Evolutionary conservation across 1,140 invertebrate genomes (phyloP).

Genomic region (Cherax destructor): DNA sequence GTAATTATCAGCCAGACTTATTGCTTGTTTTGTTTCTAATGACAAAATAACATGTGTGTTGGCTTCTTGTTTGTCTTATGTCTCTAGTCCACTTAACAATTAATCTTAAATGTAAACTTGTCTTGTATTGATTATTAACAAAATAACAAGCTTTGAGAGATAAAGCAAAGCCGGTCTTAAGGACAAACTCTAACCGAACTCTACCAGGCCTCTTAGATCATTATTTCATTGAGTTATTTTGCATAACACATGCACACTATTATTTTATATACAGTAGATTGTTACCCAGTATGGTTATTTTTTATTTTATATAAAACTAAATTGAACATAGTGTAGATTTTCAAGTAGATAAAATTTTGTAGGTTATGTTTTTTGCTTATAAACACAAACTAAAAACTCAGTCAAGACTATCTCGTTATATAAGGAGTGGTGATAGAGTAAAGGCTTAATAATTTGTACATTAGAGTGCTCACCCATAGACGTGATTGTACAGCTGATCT

Average conservation of each 20-base stretch:
- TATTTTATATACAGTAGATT: neutral
- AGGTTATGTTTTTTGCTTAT: neutral
- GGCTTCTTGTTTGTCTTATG: constrained; percentile 51
- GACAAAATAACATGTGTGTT: constrained; percentile 51
- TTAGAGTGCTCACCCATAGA: constrained; percentile 3
- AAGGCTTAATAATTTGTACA: constrained; percentile 13
- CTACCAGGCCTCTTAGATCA: neutral
- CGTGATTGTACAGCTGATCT: neutral
- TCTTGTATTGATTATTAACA: constrained; percentile 17
- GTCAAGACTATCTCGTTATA: neutral
- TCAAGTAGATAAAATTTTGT: neutral
- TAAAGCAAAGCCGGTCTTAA: neutral
- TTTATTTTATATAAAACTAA: neutral
- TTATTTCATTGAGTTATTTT: neutral
- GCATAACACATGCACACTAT: constrained; percentile 9
- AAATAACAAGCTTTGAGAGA: constrained; percentile 28
- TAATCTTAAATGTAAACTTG: constrained; percentile 43
- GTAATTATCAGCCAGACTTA: constrained; percentile 33
- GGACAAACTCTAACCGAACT: constrained; percentile 1
- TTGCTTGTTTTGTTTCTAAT: constrained; percentile 51
- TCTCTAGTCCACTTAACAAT: constrained; percentile 31
- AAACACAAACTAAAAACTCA: neutral
- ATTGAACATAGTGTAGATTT: constrained; percentile 8
- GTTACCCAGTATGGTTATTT: neutral
- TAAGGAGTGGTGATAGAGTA: neutral